A percentile compares a stretch with the other conserved stretches of the same genome.
These are phyloP conservation scores for Eclectus roratus DNA, from an alignment of 2,113 vertebrate genomes.

Conservation along the genomic window DNA sequence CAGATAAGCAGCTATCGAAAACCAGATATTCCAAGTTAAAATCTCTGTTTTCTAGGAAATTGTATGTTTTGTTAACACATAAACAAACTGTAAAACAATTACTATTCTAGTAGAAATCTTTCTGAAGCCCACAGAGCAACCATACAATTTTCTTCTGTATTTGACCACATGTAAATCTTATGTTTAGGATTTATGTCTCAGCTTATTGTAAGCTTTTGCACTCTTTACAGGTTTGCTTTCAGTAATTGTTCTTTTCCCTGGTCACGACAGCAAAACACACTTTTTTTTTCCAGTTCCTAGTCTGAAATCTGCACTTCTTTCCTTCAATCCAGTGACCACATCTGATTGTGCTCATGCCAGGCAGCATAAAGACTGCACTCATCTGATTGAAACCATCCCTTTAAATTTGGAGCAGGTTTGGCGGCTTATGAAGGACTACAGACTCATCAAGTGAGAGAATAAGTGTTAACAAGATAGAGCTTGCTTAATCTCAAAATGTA, in stretches of 20 bases:
- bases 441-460: neutral
- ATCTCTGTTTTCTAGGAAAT: neutral
- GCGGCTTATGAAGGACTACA: neutral
- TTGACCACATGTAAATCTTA: neutral
- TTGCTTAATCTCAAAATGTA: neutral
- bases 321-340: neutral
- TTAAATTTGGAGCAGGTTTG: neutral
- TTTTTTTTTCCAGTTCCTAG: neutral
- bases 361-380: neutral
- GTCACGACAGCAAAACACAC: neutral
- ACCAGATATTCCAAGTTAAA: neutral
- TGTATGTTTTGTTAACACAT: accelerated
- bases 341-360: neutral
- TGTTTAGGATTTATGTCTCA: neutral
- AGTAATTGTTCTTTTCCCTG: neutral
- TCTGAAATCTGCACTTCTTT: neutral
- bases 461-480: neutral
- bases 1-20: neutral
- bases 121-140: neutral
- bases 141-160: neutral
- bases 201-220: neutral
- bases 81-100: neutral
- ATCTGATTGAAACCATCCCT: neutral
- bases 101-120: neutral
- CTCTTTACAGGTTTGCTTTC: neutral